Conservation (phyloP, 1,140 invertebrate genomes). For the Brachionus angularis region DNA sequence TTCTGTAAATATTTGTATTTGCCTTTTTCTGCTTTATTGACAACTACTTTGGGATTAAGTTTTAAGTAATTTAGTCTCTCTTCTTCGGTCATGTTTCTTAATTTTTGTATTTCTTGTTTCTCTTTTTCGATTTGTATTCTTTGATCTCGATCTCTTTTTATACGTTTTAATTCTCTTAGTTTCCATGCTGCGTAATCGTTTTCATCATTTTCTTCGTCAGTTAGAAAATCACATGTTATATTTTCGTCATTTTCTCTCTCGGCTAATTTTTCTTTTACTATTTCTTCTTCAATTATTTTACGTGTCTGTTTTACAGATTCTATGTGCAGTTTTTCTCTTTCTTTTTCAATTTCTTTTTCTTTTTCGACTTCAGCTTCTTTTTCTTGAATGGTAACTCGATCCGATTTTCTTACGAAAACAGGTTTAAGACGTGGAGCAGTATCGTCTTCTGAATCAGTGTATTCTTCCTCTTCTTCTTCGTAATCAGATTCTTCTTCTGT, state of each 20-base stretch:
- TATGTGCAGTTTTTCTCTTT: constrained; percentile 73
- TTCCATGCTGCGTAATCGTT: constrained; percentile 98
- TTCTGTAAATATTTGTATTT: constrained; percentile 99
- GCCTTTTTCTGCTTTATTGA: constrained; percentile 91
- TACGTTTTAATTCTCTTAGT: constrained; percentile 84
- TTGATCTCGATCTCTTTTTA: constrained; percentile 92
- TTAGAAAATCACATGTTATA: constrained; percentile 71
- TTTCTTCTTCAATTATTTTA: constrained; percentile 81
- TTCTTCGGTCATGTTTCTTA: constrained; percentile 92
- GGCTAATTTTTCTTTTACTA: constrained; percentile 62
- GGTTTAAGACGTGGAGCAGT: constrained; percentile 86
- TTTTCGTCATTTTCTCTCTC: constrained; percentile 65
- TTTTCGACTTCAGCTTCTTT: constrained; percentile 79
- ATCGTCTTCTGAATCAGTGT: constrained; percentile 64
- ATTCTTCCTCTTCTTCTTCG: constrained; percentile 65
- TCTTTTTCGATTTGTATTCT: constrained; percentile 73
- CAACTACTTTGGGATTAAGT: constrained; percentile 85
- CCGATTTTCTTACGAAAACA: constrained; percentile 86
- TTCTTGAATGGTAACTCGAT: constrained; percentile 89
- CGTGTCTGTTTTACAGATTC: constrained; percentile 76
- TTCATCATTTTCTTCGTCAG: constrained; percentile 97
- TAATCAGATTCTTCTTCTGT: constrained; percentile 72
- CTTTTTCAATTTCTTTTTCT: constrained; percentile 75
- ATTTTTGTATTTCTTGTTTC: constrained; percentile 78
- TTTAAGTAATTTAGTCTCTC: constrained; percentile 80